Base-by-base conservation (phyloP, 2,888 invertebrate species). In the Lagria hirta region DNA sequence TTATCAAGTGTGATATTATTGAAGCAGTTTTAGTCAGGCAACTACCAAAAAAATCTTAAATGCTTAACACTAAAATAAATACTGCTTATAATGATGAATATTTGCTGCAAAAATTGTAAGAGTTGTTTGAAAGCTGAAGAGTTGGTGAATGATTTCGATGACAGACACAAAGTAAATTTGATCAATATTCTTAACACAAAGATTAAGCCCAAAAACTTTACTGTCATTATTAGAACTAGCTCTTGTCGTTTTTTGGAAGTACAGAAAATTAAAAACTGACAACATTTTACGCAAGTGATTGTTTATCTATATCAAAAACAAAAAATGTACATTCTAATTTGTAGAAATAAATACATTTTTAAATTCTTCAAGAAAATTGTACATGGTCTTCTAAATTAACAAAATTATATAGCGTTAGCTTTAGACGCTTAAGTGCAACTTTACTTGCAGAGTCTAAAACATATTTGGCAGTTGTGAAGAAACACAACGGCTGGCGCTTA, bases 341-440 rank as follows among this genome's bases (percentile, higher is more conserved):
- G 23, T 23, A 23, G 23, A 10, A 23, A 23, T 23, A 23, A 23
- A 23, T 23, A 23, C 23, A 23, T 18, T 18, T 18, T 18, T 18
- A 7, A 18, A 18, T 18, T 18, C 7, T 18, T 18, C 5, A 18
- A n/a, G n/a, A n/a, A n/a, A n/a, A n/a, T n/a, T n/a, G n/a, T n/a
- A n/a, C n/a, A n/a, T n/a, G n/a, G n/a, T n/a, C 20, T 6, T 18
- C 5, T 18, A 6, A 18, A 18, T 18, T 6, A 18, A 18, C 7
- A 6, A 18, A 6, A 5, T 18, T 7, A 7, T 18, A 5, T 18
- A 6, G 7, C 7, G 5, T 6, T 18, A 23, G 23, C 8, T 23
- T 23, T n/a, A 23, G 23, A 23, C 23, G 23, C 10, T 23, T 10
- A n/a, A 23, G 23, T 23, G 23, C 23, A n/a, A 23, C 23, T 23